Percentiles rank a stretch among this genome's conserved stretches.
These are phyloP conservation scores for Eulemur rufifrons DNA, from an alignment of 2,113 vertebrate species.

Conservation along the genomic window DNA sequence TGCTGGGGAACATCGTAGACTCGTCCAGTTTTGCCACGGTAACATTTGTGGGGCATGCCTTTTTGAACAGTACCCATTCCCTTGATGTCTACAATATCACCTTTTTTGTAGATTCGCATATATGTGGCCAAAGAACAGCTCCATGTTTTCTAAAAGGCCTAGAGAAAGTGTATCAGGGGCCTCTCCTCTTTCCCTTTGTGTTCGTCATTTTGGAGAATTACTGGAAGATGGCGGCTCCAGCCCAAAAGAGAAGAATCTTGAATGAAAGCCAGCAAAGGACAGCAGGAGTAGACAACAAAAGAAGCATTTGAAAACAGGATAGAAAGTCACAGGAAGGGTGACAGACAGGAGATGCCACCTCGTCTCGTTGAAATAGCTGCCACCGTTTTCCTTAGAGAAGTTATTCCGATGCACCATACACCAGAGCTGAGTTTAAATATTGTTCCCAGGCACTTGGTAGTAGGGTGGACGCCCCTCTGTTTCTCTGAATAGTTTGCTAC, in stretches of 20 bases:
- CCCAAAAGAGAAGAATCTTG: not conserved
- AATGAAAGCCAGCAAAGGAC: not conserved
- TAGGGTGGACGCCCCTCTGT: not conserved
- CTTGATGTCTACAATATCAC: too few species aligned
- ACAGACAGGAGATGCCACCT: not conserved
- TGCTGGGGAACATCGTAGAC: too few species aligned
- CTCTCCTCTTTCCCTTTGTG: too few species aligned
- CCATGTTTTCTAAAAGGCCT: too few species aligned
- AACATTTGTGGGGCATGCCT: too few species aligned
- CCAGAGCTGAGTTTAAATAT: not conserved
- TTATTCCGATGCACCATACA: not conserved
- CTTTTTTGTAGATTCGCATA: too few species aligned
- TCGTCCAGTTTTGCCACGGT: too few species aligned
- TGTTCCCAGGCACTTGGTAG: not conserved
- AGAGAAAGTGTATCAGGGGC: too few species aligned
- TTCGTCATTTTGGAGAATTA: too few species aligned
- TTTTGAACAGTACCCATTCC: too few species aligned
- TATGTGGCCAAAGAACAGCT: too few species aligned
- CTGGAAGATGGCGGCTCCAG: too few species aligned
- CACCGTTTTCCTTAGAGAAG: not conserved
- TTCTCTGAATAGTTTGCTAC: not conserved
- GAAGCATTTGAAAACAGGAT: not conserved
- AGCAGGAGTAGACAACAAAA: not conserved
- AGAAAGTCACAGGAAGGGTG: not conserved
- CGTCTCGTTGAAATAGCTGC: not conserved